Base-by-base conservation (phyloP, 1,140 invertebrate genomes). In the Drosophila pachea region DNA sequence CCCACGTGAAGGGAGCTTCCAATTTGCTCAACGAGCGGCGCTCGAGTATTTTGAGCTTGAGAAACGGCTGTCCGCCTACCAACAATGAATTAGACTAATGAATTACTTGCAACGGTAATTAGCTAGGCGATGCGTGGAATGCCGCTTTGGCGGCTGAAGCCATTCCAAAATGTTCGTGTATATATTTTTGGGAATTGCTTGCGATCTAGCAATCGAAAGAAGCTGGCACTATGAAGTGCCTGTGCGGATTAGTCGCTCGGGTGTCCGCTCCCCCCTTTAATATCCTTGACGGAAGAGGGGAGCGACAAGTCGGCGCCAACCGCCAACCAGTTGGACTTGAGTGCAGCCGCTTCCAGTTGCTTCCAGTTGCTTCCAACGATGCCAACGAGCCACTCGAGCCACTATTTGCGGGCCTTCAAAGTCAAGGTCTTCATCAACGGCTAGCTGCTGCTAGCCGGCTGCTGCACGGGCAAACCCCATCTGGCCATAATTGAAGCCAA, bases 401-500 rank as follows among this genome's bases (percentile, higher is more conserved):
- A n/a, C n/a, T 33, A 54, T 54, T 64, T 48, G 12, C 40, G 32
- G 29, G 22, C 29, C 56, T 68, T 84, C 79, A 83, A 83, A 83
- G 79, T 83, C 79, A 83, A 83, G 79, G 79, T 76, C 76, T 84
- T 42, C 38, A 43, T 11, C 40, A 43, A 6, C 38, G 22, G 14
- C 52, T 22, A 45, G 66, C 33, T 59, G 40, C 35, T 60, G n/a
- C n/a, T n/a, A 22, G 22, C 22, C 22, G 22, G 22, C 22, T 22
- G 22, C 1, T 22, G 22, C 22, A 65, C 70, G 62, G 55, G 65
- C 65, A 70, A 73, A 52, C 62, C 66, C 72, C 22, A 76, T 78
- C 63, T 76, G 61, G 50, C 79, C 73, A 86, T 83, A 83, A 83
- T 84, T 76, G 63, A 63, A 75, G 56, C 29, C 81, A 52, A 84